Base-by-base conservation (phyloP, 2,888 invertebrate species). In the Tenthredo amoena region DNA sequence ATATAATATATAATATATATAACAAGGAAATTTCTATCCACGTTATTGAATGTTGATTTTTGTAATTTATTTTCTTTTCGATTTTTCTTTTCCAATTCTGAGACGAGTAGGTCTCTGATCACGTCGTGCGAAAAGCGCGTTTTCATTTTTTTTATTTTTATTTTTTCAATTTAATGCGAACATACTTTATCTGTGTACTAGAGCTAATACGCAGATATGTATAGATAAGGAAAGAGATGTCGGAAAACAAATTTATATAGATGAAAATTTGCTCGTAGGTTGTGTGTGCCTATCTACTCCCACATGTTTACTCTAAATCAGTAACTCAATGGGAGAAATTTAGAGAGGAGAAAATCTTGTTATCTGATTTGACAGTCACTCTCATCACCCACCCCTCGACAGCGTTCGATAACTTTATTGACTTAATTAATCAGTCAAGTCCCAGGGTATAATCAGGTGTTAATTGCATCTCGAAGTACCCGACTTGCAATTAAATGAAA, bases 381-480 rank as follows among this genome's bases (percentile, higher is more conserved):
- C 55, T 6, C n/a, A n/a, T 55, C n/a, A 0, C 50, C n/a, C 50
- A 6, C n/a, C n/a, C 21, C n/a, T 21, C 3, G 3, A 10, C n/a
- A 21, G 10, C 7, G 21, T 4, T n/a, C 40, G 40, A 74, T 74
- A 43, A 74, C 9, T 74, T 74, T 21, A 43, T 43, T 40, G 10
- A 74, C n/a, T 74, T 43, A 21, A 74, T 74, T 40, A 74, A 74
- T 43, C 43, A 74, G 72, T 43, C 43, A 21, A 74, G 43, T 74
- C 37, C n/a, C 10, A 21, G 21, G 43, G 37, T 12, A 43, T 74
- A 74, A 74, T 74, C 40, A 71, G 71, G 71, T 71, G 71, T 37
- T 37, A 71, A 34, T 62, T 62, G 26, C 62, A 26, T 62, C 62
- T 62, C 62, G 62, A 26, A 62, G 18, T 71, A 71, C 18, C 34